Evolutionary conservation across 2,888 invertebrate genomes (phyloP).

Genomic region (Crocallis elinguaria): DNA sequence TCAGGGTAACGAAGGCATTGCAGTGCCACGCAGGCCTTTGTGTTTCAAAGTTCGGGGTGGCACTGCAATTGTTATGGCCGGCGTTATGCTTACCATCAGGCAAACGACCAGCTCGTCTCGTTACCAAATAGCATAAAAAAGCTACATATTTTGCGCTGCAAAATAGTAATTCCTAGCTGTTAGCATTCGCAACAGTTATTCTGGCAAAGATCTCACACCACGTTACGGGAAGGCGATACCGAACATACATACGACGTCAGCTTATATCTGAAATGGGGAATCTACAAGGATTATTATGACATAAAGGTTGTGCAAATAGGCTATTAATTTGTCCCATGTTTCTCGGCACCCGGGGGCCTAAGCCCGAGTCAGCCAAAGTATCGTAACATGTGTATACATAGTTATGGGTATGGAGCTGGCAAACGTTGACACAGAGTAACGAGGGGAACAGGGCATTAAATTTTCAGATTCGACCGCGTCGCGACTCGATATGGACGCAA

Average conservation of each 20-base stretch:
- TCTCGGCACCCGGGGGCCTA: constrained; percentile 23
- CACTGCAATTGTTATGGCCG: too few relatives aligned
- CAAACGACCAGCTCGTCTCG: too few relatives aligned
- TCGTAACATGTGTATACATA: constrained; percentile 10
- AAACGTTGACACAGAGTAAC: constrained; percentile 47
- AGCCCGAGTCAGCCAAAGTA: constrained; percentile 20
- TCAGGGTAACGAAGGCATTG: too few relatives aligned
- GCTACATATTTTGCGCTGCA: constrained; percentile 18
- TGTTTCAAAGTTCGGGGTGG: too few relatives aligned
- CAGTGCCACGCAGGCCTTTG: too few relatives aligned
- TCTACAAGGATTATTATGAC: constrained; percentile 31
- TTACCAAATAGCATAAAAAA: too few relatives aligned
- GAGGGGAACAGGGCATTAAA: constrained; percentile 58
- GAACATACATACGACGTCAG: constrained; percentile 24
- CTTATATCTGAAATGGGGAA: constrained; percentile 27
- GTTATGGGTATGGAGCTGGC: constrained; percentile 12
- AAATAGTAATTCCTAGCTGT: constrained; percentile 24
- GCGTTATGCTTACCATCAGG: too few relatives aligned
- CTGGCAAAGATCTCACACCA: constrained; percentile 22
- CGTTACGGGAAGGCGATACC: constrained; percentile 28
- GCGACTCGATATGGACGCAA: constrained; percentile 54
- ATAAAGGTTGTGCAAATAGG: constrained; percentile 33
- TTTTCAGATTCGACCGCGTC: constrained; percentile 56
- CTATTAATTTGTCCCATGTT: constrained; percentile 30
- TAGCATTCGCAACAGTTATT: constrained; percentile 20